A percentile compares a stretch with the other conserved stretches of the same genome.
phyloP scores from a whole-genome alignment of 1,140 invertebrate genomes.

The Drosophila nigrodunni region DNA sequence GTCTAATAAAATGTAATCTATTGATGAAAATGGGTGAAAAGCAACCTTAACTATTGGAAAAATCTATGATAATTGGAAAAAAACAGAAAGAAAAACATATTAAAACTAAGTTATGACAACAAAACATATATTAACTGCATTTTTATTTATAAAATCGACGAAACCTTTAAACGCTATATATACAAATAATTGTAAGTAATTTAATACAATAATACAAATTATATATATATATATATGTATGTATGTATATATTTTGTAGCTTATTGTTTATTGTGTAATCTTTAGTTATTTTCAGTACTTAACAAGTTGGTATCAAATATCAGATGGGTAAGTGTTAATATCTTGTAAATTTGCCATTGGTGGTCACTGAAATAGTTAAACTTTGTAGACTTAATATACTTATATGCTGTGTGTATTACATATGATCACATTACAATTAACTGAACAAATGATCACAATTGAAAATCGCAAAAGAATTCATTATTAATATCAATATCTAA shows the following conservation, averaged over 20 bases:
- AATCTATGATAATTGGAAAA: slow-evolving; percentile 5
- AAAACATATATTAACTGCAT: slow-evolving; percentile 47
- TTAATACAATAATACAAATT: too few species aligned
- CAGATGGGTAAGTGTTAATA: slow-evolving; percentile 36
- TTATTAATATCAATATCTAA: slow-evolving; percentile 24
- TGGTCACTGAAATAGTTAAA: slow-evolving; percentile 29
- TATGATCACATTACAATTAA: slow-evolving; percentile 48
- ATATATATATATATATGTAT: slow-evolving; percentile 8
- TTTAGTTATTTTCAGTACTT: slow-evolving; percentile 48
- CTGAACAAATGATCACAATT: slow-evolving; percentile 50
- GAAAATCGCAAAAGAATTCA: slow-evolving; percentile 12
- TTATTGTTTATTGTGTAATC: slow-evolving; percentile 2
- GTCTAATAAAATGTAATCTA: slow-evolving; percentile 56
- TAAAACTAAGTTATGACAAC: slow-evolving; percentile 74
- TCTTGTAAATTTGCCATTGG: slow-evolving; percentile 42
- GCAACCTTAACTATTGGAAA: slow-evolving; percentile 78
- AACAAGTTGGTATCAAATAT: slow-evolving; percentile 69
- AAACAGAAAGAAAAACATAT: slow-evolving; percentile 48
- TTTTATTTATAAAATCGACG: slow-evolving; percentile 54
- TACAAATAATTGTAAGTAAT: not conserved
- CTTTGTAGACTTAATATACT: slow-evolving; percentile 1
- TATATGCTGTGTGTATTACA: slow-evolving; percentile 18
- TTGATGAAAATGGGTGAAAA: slow-evolving; percentile 49
- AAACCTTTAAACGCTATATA: slow-evolving; percentile 4
- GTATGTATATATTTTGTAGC: slow-evolving; percentile 3